These are phyloP conservation scores for Physeter macrocephalus DNA, from an alignment of 2,113 vertebrate species.

Conservation along the genomic window DNA sequence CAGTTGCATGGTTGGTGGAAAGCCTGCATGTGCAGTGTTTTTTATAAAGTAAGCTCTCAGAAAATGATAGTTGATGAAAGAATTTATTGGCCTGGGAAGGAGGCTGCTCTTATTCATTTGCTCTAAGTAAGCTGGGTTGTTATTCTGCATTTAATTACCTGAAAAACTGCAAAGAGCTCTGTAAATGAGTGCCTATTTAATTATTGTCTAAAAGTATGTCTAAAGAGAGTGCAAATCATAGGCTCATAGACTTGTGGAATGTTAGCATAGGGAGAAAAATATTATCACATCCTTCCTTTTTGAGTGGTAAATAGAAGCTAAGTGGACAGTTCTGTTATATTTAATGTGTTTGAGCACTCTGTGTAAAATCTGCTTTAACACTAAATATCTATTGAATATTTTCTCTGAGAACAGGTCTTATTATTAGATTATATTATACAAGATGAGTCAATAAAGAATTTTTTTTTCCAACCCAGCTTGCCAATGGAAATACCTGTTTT, in stretches of 20 bases:
- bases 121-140: neutral
- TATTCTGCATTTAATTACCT: neutral
- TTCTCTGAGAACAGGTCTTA: constrained; percentile 79
- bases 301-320: constrained; percentile 58
- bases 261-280: neutral
- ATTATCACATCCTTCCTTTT: neutral
- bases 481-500: constrained; percentile 81
- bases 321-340: constrained; percentile 73
- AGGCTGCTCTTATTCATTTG: neutral
- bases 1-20: neutral
- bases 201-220: constrained; percentile 55
- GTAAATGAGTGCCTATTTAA: constrained; percentile 68
- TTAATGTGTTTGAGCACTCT: constrained; percentile 72
- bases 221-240: neutral
- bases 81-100: neutral
- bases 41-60: neutral
- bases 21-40: rapidly evolving
- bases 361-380: constrained; percentile 75
- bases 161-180: neutral
- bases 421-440: constrained; percentile 84
- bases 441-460: constrained; percentile 83
- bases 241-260: neutral
- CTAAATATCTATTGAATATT: constrained; percentile 76
- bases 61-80: neutral
- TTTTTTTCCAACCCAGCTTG: constrained; percentile 73